Percentiles rank a stretch among this genome's conserved stretches.
Evolutionary conservation across 35 echinoderm and acorn worm genomes (phyloP).

Genomic region (Acanthaster planci): DNA sequence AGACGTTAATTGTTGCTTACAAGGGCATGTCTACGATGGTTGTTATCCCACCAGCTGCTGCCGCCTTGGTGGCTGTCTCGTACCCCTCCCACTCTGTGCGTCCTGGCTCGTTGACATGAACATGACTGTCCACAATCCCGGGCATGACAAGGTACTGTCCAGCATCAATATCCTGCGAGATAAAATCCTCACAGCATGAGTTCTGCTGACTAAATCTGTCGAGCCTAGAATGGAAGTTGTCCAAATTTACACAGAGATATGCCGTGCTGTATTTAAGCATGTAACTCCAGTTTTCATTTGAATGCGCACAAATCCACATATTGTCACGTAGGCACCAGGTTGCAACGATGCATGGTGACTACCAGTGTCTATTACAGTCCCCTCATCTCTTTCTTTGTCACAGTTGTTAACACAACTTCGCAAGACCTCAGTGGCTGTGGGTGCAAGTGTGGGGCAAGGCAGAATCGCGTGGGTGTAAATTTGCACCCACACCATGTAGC

Average conservation of each 20-base stretch:
- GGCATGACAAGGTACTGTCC: conserved; percentile 49
- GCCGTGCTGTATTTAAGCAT: not conserved
- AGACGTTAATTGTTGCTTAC: conserved; percentile 34
- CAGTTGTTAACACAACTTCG: no score
- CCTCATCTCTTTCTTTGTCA: no score
- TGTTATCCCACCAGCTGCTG: conserved; percentile 61
- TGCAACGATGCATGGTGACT: no score
- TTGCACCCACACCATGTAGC: no score
- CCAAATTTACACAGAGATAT: not conserved
- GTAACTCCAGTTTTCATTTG: no score
- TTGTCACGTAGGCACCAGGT: no score
- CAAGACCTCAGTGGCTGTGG: no score
- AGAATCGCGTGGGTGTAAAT: no score
- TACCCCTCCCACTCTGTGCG: conserved; percentile 69
- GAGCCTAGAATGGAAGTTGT: not conserved
- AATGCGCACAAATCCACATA: no score
- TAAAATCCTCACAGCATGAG: not conserved
- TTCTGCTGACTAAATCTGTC: not conserved
- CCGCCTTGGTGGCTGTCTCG: conserved; percentile 57
- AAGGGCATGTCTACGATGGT: conserved; percentile 72
- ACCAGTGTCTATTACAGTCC: no score
- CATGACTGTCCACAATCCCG: conserved; percentile 65
- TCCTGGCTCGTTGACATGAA: conserved; percentile 68
- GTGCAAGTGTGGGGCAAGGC: no score
- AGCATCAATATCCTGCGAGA: conserved; percentile 55